Base-by-base conservation (phyloP, 1,140 invertebrate species). In the Panagrolaimus sp. region DNA sequence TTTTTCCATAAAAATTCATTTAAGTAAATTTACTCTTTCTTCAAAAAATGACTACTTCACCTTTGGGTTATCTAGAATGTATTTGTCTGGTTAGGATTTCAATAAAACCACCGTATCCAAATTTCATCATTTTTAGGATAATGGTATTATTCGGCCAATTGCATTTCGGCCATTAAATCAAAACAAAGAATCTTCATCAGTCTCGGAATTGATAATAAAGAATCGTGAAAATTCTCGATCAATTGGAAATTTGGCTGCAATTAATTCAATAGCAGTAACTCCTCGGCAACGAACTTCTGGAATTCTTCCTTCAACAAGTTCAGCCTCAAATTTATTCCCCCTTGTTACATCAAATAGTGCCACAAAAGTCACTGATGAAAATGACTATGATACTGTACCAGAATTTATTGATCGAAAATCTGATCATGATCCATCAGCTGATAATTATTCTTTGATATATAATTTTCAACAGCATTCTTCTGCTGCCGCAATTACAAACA, bases 361-460 rank as follows among this genome's bases (percentile, higher is more conserved):
- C 43, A 32, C 28, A 52, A 46, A 28, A 12, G 43, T n/a, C 32
- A 63, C 24, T 28, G 75, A 76, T 38, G 78, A 81, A 58, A 77
- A 77, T 52, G 76, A 81, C 17, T 78, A 78, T 65, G 76, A 78
- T 63, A 76, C 69, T 1, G 76, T 78, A n/a, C 68, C 76, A 10
- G 76, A 78, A 17, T 81, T 74, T 47, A 52, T 65, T 65, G 58
- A 71, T 43, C 14, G 73, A 70, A 58, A 58, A 21, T 12, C 52
- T 2, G n/a, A 8, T 12, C 21, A 58, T 14, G 52, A 58, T 21
- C 52, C 52, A 9, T n/a, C 52, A 2, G 17, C 15, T 28, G 52
- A 58, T 28, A 58, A 58, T 14, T 58, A 58, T 26, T 21, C 21
- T 4, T 28, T 58, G 52, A 58, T 58, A 26, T 58, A 58, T 21